phyloP scores from a whole-genome alignment of 2,113 vertebrate species.

The Chinchilla lanigera region DNA sequence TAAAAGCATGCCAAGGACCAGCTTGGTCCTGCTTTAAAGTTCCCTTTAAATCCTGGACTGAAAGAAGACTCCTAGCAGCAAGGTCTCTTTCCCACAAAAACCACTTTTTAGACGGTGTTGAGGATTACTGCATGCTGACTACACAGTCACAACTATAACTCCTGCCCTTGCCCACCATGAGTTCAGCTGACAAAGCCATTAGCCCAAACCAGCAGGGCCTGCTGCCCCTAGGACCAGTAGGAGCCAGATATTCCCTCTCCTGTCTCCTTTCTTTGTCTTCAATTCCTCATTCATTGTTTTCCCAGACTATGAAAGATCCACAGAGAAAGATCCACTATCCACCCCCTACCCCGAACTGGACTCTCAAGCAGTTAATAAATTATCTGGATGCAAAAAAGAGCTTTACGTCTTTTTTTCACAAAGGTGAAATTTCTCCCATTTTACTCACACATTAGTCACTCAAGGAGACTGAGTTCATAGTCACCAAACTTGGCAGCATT shows the following conservation, averaged over 20 bases:
- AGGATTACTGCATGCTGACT: background rate
- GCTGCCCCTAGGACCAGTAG: background rate
- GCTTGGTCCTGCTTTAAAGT: background rate
- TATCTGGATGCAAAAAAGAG: slow-evolving; percentile 46
- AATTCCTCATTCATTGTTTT: slow-evolving; percentile 19
- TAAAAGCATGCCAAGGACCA: background rate
- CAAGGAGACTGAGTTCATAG: slow-evolving; percentile 29
- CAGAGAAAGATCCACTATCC: background rate
- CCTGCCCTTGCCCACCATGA: background rate
- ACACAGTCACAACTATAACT: background rate
- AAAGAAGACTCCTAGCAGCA: background rate
- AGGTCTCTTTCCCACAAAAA: background rate
- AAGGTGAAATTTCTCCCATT: slow-evolving; percentile 24
- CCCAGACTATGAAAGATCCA: background rate
- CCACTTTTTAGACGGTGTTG: background rate
- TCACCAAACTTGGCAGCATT: slow-evolving; percentile 71
- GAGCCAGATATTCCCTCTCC: background rate
- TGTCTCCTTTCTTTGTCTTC: background rate
- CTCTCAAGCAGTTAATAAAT: slow-evolving; percentile 56
- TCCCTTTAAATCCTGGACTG: background rate
- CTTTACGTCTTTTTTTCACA: background rate
- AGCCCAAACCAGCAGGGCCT: background rate
- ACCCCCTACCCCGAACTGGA: background rate
- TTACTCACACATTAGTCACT: slow-evolving; percentile 55
- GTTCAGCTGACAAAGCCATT: slow-evolving; percentile 31